phyloP scores from a whole-genome alignment of 2,888 invertebrate genomes.

The Tholera decimalis region DNA sequence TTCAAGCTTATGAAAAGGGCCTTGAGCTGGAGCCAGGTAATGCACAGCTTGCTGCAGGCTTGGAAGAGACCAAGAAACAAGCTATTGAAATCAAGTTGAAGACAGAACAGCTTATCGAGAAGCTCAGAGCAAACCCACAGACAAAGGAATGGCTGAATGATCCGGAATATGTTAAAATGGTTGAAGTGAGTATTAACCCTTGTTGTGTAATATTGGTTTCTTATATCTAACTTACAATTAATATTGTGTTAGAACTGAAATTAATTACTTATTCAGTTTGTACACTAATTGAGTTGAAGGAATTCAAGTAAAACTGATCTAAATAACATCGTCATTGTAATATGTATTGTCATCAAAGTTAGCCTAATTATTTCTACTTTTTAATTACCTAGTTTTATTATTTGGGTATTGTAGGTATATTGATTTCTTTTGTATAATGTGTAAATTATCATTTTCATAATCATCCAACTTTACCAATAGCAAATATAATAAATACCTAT shows the following conservation, averaged over 20 bases:
- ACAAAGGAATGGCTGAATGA: slow-evolving; percentile 94
- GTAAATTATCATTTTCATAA: slow-evolving; percentile 37
- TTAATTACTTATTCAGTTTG: no score
- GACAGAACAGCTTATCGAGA: slow-evolving; percentile 87
- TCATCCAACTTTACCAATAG: no score
- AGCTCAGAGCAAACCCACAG: slow-evolving; percentile 93
- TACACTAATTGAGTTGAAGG: no score
- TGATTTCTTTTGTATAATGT: slow-evolving; percentile 17
- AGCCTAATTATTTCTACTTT: no score
- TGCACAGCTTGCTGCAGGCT: slow-evolving; percentile 93
- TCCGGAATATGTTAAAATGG: slow-evolving; percentile 93
- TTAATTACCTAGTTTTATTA: no score
- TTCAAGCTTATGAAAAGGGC: slow-evolving; percentile 94
- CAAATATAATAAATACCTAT: no score
- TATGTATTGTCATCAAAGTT: no score
- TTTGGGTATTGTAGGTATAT: slow-evolving; percentile 4
- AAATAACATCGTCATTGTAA: no score
- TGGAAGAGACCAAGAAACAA: slow-evolving; percentile 92
- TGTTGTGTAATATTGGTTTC: background rate
- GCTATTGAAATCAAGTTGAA: slow-evolving; percentile 70
- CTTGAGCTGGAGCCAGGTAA: slow-evolving; percentile 94
- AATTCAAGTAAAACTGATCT: no score
- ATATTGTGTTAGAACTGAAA: background rate
- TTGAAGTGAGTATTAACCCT: slow-evolving; percentile 83
- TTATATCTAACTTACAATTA: no score